Percentiles rank a stretch among this genome's conserved stretches.
Evolutionary conservation across 1,140 invertebrate genomes (phyloP).

Genomic region (Ericerus pela): DNA sequence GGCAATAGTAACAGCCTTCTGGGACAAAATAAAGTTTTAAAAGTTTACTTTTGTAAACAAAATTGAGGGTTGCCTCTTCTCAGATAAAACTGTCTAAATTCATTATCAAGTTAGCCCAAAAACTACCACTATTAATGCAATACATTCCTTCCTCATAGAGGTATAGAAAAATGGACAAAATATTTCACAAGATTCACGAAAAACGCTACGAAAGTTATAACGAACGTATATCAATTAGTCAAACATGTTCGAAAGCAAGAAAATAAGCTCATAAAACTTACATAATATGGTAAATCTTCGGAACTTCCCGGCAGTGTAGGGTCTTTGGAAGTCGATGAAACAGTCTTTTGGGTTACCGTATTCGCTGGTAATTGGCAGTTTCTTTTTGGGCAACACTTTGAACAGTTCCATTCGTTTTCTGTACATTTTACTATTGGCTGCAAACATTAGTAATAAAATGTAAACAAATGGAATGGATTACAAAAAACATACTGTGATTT

Average conservation of each 20-base stretch:
- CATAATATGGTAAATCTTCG: conserved; percentile 15
- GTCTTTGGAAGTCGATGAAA: background rate
- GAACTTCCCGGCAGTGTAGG: background rate
- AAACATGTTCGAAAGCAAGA: too few species aligned
- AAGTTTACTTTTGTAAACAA: too few species aligned
- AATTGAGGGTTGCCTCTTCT: too few species aligned
- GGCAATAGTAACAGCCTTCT: too few species aligned
- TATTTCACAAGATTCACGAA: background rate
- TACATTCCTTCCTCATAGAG: background rate
- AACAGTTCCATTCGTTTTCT: conserved; percentile 6
- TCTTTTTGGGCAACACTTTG: conserved; percentile 5
- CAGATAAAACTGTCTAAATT: too few species aligned
- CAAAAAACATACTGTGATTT: background rate
- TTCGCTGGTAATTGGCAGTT: background rate
- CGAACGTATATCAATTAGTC: background rate
- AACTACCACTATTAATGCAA: background rate
- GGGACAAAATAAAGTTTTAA: too few species aligned
- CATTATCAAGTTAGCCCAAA: background rate
- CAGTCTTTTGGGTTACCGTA: conserved; percentile 6
- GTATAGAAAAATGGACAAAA: background rate
- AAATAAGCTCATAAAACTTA: background rate
- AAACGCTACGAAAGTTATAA: background rate
- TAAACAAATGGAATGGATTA: background rate
- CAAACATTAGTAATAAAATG: background rate
- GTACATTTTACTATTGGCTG: conserved; percentile 6